A percentile compares a stretch with the other conserved stretches of the same genome.
Evolutionary conservation across 2,113 vertebrate species (phyloP).

Genomic region (Nesogale talazaci): DNA sequence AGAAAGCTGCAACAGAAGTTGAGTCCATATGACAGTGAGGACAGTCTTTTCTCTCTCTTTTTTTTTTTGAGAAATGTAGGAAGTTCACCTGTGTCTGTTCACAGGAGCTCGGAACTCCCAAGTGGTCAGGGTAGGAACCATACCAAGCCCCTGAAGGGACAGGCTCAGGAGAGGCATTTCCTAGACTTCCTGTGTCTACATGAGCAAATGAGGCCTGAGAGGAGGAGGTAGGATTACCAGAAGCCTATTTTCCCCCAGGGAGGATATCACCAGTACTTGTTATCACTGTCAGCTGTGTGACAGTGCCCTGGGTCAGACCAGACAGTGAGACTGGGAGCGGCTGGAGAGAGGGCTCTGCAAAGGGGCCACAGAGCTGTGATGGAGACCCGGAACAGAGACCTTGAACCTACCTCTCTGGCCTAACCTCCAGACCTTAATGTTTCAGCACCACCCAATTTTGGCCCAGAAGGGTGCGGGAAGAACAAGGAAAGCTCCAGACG

Average conservation of each 20-base stretch:
- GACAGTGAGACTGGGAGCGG: not conserved
- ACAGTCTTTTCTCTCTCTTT: not conserved
- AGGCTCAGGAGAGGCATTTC: not conserved
- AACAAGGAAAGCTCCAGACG: not conserved
- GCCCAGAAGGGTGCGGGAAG: not conserved
- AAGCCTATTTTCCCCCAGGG: rapidly evolving
- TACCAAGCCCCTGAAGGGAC: not conserved
- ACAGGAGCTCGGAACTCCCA: not conserved
- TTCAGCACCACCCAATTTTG: not conserved
- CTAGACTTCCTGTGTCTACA: not conserved
- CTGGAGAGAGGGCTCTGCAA: not conserved
- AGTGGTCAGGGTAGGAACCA: not conserved
- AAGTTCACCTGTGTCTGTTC: not conserved
- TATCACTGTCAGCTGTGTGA: not conserved
- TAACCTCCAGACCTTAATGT: not conserved
- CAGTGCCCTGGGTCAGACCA: not conserved
- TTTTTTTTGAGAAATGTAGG: not conserved
- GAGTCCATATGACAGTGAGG: not conserved
- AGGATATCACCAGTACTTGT: not conserved
- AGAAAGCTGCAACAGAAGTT: not conserved
- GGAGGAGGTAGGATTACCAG: not conserved
- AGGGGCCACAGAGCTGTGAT: not conserved
- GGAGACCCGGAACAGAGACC: not conserved
- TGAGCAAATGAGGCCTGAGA: not conserved
- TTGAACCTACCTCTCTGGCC: not conserved